Evolutionary conservation across 2,888 invertebrate genomes (phyloP), one percentile per base, ranked within the genome.

Genomic region (Agonopterix subpropinquella): DNA sequence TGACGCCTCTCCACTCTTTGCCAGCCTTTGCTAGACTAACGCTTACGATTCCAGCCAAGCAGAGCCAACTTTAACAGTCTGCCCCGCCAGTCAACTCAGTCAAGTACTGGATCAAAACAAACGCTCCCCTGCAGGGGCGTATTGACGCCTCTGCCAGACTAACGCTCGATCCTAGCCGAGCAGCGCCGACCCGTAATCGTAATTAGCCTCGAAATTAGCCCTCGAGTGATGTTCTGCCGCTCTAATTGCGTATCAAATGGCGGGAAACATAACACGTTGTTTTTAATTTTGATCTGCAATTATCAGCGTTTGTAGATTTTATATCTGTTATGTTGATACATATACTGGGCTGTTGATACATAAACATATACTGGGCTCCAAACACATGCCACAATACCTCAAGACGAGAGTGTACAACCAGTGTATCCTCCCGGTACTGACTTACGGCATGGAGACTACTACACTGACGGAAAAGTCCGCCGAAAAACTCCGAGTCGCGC

Each of bases 1-100:
- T 80, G 78, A 82, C 78, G 78, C 77, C 74, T 78, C 69, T n/a
- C n/a, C n/a, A n/a, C n/a, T n/a, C n/a, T n/a, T n/a, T 58, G 58
- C 56, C 55, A 53, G 53, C 18, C 18, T 18, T 4, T 28, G 28
- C 28, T 1, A 28, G 28, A 61, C 64, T 62, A 64, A 62, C 64
- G 61, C 62, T 64, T 1, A 42, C 66, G 65, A 69, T 70, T 65
- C 67, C 70, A 70, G 62, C 62, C 58, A 64, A 71, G 70, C 65
- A 70, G 28, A 5, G 28, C 5, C 7, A 5, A 28, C 28, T 28
- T 5, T 28, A 28, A 28, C 7, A 28, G 28, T 28, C 28, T 28
- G 28, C 28, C 18, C 18, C 3, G 18, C 18, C 18, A 18, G 18
- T 18, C 18, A 18, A 18, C 18, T 18, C 28, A 28, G 28, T 5